Percentiles rank a stretch among this genome's conserved stretches.
phyloP scores from a whole-genome alignment of 2,113 vertebrate genomes.

The Phylloscopus whistleri region DNA sequence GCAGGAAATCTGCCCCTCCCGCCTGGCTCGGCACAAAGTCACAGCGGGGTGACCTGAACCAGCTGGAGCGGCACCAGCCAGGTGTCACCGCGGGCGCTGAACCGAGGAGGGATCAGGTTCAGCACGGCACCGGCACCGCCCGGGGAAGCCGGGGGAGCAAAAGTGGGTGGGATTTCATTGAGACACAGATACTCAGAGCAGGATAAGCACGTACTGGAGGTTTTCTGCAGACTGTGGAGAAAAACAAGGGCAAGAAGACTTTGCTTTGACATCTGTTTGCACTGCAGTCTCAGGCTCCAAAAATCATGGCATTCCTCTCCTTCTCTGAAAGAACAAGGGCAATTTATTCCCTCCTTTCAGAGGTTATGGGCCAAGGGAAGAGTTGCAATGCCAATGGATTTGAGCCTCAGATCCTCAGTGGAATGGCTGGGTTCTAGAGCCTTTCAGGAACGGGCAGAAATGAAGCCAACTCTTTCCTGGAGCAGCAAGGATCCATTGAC shows the following conservation, averaged over 20 bases:
- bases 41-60: background rate
- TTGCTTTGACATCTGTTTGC: background rate
- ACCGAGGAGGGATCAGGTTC: background rate
- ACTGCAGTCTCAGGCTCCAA: background rate
- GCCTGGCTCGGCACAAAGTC: background rate
- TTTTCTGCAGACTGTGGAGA: background rate
- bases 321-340: background rate
- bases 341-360: background rate
- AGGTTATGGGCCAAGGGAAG: background rate
- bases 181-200: background rate
- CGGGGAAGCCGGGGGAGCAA: background rate
- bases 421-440: background rate
- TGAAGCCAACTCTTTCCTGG: background rate
- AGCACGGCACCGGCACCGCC: background rate
- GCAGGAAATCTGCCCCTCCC: background rate
- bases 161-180: background rate
- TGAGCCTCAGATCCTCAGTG: background rate
- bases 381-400: background rate
- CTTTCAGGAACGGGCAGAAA: background rate
- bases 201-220: background rate
- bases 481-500: background rate
- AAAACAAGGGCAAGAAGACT: conserved; percentile 25
- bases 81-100: background rate
- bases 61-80: rapidly evolving
- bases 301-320: background rate